Percentiles rank a stretch among this genome's conserved stretches.
phyloP scores from a whole-genome alignment of 2,888 invertebrate species.

The Nyleta sp. region DNA sequence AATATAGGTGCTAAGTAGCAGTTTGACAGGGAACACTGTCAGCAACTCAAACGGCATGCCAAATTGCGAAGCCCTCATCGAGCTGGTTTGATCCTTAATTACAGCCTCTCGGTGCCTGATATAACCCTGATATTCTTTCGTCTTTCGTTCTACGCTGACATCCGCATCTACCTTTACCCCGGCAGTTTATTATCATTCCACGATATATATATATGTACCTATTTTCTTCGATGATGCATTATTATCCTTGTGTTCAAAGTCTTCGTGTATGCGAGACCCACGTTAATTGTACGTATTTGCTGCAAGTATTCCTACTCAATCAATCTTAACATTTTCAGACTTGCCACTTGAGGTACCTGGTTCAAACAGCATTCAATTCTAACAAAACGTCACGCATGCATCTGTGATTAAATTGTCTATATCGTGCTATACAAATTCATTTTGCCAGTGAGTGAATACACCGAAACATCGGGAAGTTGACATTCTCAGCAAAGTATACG shows the following conservation, averaged over 20 bases:
- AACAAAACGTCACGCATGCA: too few species aligned
- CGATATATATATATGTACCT: constrained; percentile 48
- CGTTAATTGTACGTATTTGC: constrained; percentile 43
- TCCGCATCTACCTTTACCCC: constrained; percentile 29
- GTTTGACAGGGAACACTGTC: constrained; percentile 73
- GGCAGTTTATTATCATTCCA: constrained; percentile 64
- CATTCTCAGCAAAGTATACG: too few species aligned
- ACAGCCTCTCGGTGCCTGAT: constrained; percentile 60
- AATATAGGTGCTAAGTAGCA: constrained; percentile 75
- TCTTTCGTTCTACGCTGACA: constrained; percentile 38
- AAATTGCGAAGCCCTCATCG: constrained; percentile 60
- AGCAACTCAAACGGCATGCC: constrained; percentile 78
- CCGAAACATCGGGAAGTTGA: too few species aligned
- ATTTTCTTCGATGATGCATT: constrained; percentile 55
- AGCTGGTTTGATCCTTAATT: constrained; percentile 56
- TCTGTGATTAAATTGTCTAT: too few species aligned
- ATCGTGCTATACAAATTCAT: too few species aligned
- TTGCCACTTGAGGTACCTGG: constrained; percentile 44
- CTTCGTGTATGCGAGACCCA: constrained; percentile 29
- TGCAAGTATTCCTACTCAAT: constrained; percentile 40
- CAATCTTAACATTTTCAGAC: constrained; percentile 39
- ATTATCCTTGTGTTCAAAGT: constrained; percentile 50
- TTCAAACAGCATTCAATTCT: too few species aligned
- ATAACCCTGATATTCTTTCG: constrained; percentile 41
- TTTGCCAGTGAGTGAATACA: too few species aligned